Evolutionary conservation across 1,140 invertebrate species (phyloP).

Genomic region (Drosophila jambulina): DNA sequence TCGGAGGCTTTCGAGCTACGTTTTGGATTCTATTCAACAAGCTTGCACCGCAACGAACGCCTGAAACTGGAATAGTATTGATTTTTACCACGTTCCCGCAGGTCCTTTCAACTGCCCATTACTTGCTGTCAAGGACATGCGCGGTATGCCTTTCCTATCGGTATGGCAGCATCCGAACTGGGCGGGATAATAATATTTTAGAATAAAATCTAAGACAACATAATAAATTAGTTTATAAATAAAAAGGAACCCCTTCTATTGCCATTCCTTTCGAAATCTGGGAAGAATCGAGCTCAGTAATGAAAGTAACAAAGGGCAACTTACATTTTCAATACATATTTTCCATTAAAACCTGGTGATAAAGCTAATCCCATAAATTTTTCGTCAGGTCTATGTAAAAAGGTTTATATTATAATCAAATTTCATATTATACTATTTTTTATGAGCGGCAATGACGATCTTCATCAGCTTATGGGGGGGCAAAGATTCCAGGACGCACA

Average conservation of each 20-base stretch:
- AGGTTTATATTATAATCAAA: constrained; percentile 20
- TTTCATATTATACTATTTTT: constrained; percentile 30
- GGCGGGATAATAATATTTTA: background rate
- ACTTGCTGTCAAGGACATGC: constrained; percentile 32
- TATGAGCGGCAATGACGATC: constrained; percentile 87
- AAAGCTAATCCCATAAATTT: background rate
- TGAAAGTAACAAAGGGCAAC: background rate
- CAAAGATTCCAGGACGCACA: constrained; percentile 86
- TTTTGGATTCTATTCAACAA: constrained; percentile 29
- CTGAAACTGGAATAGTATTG: constrained; percentile 33
- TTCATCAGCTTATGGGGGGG: constrained; percentile 87
- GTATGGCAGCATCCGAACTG: constrained; percentile 22
- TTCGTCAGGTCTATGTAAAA: background rate
- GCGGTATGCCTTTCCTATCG: background rate
- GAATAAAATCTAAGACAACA: background rate
- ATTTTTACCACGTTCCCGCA: constrained; percentile 25
- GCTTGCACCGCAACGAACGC: constrained; percentile 7
- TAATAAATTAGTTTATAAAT: background rate
- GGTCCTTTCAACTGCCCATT: constrained; percentile 10
- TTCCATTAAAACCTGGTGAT: background rate
- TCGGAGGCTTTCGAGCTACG: too few species aligned
- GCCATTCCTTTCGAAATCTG: background rate
- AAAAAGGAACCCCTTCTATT: background rate
- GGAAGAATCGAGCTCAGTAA: background rate
- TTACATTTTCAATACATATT: background rate